Percentiles rank a stretch among this genome's conserved stretches.
Conservation (phyloP, 2,888 invertebrate species). For the Spatulosminthurus flaviceps region DNA sequence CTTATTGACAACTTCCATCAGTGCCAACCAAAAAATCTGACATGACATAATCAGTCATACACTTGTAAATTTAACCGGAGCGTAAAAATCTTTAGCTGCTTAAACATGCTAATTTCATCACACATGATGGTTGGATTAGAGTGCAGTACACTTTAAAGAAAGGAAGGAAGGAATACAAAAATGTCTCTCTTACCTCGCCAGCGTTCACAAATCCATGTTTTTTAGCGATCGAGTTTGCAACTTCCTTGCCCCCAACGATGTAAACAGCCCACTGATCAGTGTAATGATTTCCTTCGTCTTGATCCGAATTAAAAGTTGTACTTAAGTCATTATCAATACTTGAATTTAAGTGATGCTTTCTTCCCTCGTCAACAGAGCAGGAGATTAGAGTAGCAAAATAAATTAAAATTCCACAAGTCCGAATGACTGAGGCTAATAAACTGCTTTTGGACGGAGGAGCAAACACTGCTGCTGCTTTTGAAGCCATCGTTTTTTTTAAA, state of each 20-base stretch:
- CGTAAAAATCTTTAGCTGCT: too few relatives aligned
- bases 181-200: conserved; percentile 68
- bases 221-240: conserved; percentile 69
- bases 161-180: too few relatives aligned
- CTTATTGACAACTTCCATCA: background rate
- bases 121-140: too few relatives aligned
- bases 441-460: background rate
- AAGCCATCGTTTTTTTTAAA: conserved; percentile 7
- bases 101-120: too few relatives aligned
- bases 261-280: conserved; percentile 74
- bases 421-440: background rate
- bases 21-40: too few relatives aligned
- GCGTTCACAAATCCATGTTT: conserved; percentile 72
- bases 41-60: too few relatives aligned
- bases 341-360: background rate
- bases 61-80: too few relatives aligned
- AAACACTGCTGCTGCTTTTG: conserved; percentile 10
- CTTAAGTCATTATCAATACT: background rate
- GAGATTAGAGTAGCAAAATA: background rate
- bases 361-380: background rate
- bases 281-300: conserved; percentile 64
- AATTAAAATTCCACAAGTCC: conserved; percentile 4
- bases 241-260: conserved; percentile 70
- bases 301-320: background rate
- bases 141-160: too few relatives aligned